These are phyloP conservation scores for Dinocampus coccinellae DNA, from an alignment of 2,888 invertebrate species.

Conservation along the genomic window DNA sequence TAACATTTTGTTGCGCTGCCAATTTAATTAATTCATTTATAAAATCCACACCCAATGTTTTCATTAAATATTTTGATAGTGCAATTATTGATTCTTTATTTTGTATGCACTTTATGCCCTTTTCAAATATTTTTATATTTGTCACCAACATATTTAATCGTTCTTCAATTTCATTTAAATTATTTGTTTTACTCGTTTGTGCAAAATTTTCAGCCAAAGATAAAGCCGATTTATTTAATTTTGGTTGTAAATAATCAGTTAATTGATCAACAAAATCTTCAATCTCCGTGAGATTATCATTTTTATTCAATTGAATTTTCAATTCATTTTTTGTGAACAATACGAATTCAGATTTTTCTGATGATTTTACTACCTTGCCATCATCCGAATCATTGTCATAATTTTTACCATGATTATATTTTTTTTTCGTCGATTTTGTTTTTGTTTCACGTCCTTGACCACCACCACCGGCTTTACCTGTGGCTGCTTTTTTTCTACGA, in stretches of 20 bases:
- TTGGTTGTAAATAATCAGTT: slow-evolving; percentile 79
- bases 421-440: slow-evolving; percentile 93
- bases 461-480: slow-evolving; percentile 92
- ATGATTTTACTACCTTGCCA: slow-evolving; percentile 67
- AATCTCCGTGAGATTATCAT: slow-evolving; percentile 74
- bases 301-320: slow-evolving; percentile 73
- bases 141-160: slow-evolving; percentile 82
- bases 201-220: slow-evolving; percentile 81
- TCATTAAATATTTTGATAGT: slow-evolving; percentile 86
- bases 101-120: slow-evolving; percentile 77
- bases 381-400: slow-evolving; percentile 79
- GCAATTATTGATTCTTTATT: slow-evolving; percentile 76
- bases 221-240: slow-evolving; percentile 78
- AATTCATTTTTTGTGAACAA: slow-evolving; percentile 79
- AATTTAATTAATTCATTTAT: slow-evolving; percentile 84
- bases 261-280: slow-evolving; percentile 81
- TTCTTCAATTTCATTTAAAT: slow-evolving; percentile 74
- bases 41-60: slow-evolving; percentile 86
- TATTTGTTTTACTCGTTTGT: slow-evolving; percentile 73
- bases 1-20: slow-evolving; percentile 77
- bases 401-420: slow-evolving; percentile 73
- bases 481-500: slow-evolving; percentile 86
- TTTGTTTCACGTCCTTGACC: slow-evolving; percentile 95
- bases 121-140: slow-evolving; percentile 84
- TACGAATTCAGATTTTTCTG: slow-evolving; percentile 73